A percentile compares a stretch with the other conserved stretches of the same genome.
Evolutionary conservation across 1,140 invertebrate genomes (phyloP).

Genomic region (Schlechtendalia chinensis): DNA sequence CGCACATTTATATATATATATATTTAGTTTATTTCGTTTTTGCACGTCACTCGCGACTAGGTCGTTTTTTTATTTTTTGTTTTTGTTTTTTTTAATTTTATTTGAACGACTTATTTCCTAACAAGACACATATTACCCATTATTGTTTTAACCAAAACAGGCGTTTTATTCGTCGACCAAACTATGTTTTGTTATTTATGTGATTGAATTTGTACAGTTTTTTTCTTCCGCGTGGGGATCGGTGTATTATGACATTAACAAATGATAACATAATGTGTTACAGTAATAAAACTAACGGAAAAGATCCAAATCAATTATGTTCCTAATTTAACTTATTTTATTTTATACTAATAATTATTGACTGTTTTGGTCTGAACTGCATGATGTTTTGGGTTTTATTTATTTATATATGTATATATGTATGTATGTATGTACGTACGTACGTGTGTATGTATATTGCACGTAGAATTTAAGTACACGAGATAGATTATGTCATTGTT

Average conservation of each 20-base stretch:
- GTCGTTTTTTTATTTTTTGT: too few relatives aligned
- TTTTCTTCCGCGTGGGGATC: neutral
- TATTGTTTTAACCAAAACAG: conserved; percentile 9
- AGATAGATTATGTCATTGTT: neutral
- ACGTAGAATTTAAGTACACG: conserved; percentile 24
- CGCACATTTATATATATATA: conserved; percentile 14
- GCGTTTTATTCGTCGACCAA: neutral
- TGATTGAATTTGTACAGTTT: neutral
- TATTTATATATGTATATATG: neutral
- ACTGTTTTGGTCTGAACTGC: conserved; percentile 36
- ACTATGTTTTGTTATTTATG: neutral
- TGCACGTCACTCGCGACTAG: neutral
- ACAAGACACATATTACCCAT: neutral
- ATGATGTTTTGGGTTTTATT: conserved; percentile 21
- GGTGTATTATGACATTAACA: conserved; percentile 16
- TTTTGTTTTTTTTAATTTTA: too few relatives aligned
- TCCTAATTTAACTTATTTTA: conserved; percentile 18
- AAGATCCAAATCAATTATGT: neutral
- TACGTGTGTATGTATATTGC: too few relatives aligned
- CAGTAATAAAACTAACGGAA: conserved; percentile 1
- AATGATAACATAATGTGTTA: neutral
- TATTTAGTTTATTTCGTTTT: conserved; percentile 26
- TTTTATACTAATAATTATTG: conserved; percentile 27
- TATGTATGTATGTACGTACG: too few relatives aligned
- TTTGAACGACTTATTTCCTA: too few relatives aligned